Evolutionary conservation across 2,797 vertebrate genomes (phyloP), one percentile per base, ranked within the genome.

Genomic region (Lutjanus campechanus): DNA sequence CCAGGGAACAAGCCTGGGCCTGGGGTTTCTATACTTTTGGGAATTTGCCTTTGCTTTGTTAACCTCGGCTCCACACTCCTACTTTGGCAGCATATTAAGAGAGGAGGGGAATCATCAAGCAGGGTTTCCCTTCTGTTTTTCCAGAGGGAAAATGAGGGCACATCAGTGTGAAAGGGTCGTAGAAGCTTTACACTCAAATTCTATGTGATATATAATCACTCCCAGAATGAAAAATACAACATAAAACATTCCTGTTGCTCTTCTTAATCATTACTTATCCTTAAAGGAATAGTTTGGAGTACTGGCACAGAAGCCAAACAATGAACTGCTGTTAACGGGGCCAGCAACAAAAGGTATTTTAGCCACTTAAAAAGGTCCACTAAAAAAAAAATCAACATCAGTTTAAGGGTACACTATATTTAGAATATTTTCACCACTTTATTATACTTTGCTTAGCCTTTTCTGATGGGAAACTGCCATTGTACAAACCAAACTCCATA

Each of bases 1-100:
- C 77, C 53, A 29, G 65, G 47, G 80, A 91, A 93, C 96, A 96
- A 93, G 95, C 80, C 95, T 55, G 83, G 93, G 79, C 95, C 79
- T 93, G 92, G 87, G 64, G 40, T 88, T 77, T 85, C 85, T 79
- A 70, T 76, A 65, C 84, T 86, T 85, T 75, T 51, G 87, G 89
- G 88, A 91, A 90, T 91, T 87, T 79, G 76, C 47, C 74, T 81
- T 69, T 79, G 77, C 86, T 92, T 88, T 89, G 76, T 88, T 88
- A 88, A 87, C 77, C 63, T 66, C 68, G 67, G 50, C 56, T 85
- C 65, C 67, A 76, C 36, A 66, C 43, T 56, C 68, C 85, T 55
- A 59, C 68, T 86, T 79, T 83, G 62, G 76, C 64, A 77, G 82
- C 70, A 77, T 47, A 82, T 79, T 54, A 74, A 89, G 54, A 70